Base-by-base conservation (phyloP, 1,140 invertebrate species). In the Phenacoccus solenopsis region DNA sequence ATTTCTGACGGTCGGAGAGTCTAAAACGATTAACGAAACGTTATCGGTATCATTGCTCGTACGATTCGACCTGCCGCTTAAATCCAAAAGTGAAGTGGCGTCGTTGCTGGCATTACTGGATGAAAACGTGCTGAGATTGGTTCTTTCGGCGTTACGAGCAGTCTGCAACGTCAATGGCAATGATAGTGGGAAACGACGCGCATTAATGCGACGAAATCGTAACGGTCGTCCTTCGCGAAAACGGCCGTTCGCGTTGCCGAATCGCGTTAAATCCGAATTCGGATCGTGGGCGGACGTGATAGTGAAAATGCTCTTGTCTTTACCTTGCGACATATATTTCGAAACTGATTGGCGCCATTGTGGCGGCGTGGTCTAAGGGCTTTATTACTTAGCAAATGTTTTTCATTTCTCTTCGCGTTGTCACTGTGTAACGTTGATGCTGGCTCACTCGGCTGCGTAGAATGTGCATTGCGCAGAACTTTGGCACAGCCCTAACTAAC, bases 311-410 rank as follows among this genome's bases (percentile, higher is more conserved):
- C 22, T 64, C 13, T 27, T 24, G 59, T 64, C 59, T 64, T 64
- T 64, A 10, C 59, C 59, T 20, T 64, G 59, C 59, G 59, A 64
- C 59, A 64, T 64, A 64, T 64, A 49, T n/a, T 16, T 32, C 30
- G 5, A 32, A 5, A 7, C 13, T 32, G n/a, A n/a, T 49, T 49
- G 38, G 5, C 38, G 38, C 13, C 5, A 49, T 49, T 49, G 5
- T 32, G 3, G 13, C 38, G 38, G 16, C 38, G 38, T 5, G 12
- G 38, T 49, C 20, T 16, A 49, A 5, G 30, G 5, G 20, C 38
- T 49, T 49, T 49, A n/a, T n/a, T n/a, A 49, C 38, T 49, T 7
- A 32, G 30, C 30, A 32, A 32, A 32, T 32, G n/a, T n/a, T n/a
- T n/a, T n/a, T n/a, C n/a, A n/a, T n/a, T n/a, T n/a, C n/a, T n/a